Evolutionary conservation across 2,888 invertebrate genomes (phyloP).

Genomic region (Timandra comae): DNA sequence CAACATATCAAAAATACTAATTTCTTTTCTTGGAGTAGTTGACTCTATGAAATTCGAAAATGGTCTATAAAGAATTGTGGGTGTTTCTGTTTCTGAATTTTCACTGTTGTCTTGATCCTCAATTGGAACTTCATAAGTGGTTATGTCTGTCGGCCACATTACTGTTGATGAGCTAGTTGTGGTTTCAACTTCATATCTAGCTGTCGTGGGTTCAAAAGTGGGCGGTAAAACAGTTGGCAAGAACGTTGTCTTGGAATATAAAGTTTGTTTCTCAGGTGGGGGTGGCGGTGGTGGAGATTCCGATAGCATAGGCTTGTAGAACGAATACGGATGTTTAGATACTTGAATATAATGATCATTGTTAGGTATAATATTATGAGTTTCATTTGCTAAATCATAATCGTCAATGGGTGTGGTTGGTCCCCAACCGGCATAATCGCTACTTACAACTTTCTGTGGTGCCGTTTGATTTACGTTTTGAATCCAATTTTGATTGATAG

Average conservation of each 20-base stretch:
- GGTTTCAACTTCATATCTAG: constrained; percentile 18
- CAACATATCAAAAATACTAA: constrained; percentile 55
- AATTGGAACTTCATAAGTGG: constrained; percentile 36
- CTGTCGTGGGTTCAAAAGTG: constrained; percentile 15
- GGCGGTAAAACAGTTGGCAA: constrained; percentile 52
- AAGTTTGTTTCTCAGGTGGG: constrained; percentile 38
- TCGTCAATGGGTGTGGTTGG: constrained; percentile 62
- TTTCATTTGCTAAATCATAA: constrained; percentile 45
- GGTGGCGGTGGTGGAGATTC: constrained; percentile 56
- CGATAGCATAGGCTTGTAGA: constrained; percentile 58
- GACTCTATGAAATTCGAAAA: constrained; percentile 23
- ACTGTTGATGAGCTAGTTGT: constrained; percentile 15
- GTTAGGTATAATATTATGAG: constrained; percentile 53
- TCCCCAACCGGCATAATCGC: constrained; percentile 71
- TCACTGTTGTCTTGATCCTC: constrained; percentile 38
- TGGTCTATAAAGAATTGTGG: constrained; percentile 26
- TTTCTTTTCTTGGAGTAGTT: constrained; percentile 31
- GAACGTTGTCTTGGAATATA: constrained; percentile 42
- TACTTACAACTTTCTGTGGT: constrained; percentile 45
- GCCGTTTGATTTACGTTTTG: constrained; percentile 45
- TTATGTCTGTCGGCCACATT: constrained; percentile 35
- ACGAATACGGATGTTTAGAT: constrained; percentile 46
- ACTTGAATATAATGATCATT: constrained; percentile 39
- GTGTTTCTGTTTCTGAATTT: constrained; percentile 36
- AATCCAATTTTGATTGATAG: constrained; percentile 67